Base-by-base conservation (phyloP, 2,888 invertebrate genomes). In the Euplexia lucipara region DNA sequence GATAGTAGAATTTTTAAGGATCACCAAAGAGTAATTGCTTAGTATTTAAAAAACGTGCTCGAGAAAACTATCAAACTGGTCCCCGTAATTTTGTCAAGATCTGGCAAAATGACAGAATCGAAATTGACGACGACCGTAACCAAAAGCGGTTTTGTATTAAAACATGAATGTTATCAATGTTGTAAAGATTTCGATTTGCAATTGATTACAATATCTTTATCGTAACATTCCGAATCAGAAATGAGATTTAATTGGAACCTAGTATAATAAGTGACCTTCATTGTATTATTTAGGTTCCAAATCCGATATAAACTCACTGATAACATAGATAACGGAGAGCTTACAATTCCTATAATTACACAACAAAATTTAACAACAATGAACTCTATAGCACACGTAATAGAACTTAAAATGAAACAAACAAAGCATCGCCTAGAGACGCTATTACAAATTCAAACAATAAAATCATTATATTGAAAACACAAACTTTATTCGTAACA, bases 391-490 rank as follows among this genome's bases (percentile, higher is more conserved):
- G 0, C 0, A 5, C 0, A 12, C 0, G 1, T 0, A 8, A 34
- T 45, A 51, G 9, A 7, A 44, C n/a, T 51, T 34, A 30, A 72
- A 64, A 20, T 73, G 5, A 8, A 39, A 39, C 12, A 20, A 2
- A 3, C 5, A 45, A 45, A 26, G 1, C 10, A 8, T 2, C 7
- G 47, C 63, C 20, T 32, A 9, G 30, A 48, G 71, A 35, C 39
- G 30, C 20, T 48, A 44, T 37, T 20, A 67, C 51, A 52, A 49
- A 56, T 74, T 22, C 20, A 47, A 67, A 52, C 47, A 67, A 52
- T 30, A 54, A 68, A 68, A 69, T 58, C 34, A 59, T 49, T 68
- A 52, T 20, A 44, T 54, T 42, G 35, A 35, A 37, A 47, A 56
- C 48, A 44, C 44, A 56, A 45, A 53, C 42, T 59, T 58, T 47